phyloP scores from a whole-genome alignment of 2,113 vertebrate genomes.

The Gambusia affinis region DNA sequence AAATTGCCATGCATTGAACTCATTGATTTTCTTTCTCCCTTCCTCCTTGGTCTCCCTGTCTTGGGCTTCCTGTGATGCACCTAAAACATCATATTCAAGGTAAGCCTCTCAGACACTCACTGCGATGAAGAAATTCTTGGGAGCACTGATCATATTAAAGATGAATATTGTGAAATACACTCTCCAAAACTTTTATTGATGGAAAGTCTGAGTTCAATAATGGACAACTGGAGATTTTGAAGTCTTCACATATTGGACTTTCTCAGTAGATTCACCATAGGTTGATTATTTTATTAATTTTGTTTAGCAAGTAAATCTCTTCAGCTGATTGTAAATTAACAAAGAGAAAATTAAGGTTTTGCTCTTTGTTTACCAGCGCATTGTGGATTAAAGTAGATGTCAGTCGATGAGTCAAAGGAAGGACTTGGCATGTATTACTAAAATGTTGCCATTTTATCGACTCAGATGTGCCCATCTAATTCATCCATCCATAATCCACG shows the following conservation, averaged over 20 bases:
- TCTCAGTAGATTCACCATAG: neutral
- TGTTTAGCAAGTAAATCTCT: neutral
- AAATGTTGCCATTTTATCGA: constrained; percentile 20
- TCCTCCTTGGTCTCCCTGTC: neutral
- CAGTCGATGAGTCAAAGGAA: neutral
- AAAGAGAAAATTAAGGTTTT: neutral
- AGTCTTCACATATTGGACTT: neutral
- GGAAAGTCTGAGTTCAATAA: neutral
- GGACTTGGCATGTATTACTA: neutral
- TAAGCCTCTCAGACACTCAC: constrained; percentile 49
- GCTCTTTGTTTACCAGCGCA: constrained; percentile 20
- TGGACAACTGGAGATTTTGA: neutral
- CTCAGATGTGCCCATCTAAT: neutral
- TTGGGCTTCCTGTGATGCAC: constrained; percentile 22
- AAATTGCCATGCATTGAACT: constrained; percentile 36
- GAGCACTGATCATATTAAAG: neutral
- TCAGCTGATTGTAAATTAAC: constrained; percentile 29
- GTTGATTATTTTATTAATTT: too few relatives aligned
- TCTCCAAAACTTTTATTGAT: neutral
- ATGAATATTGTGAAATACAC: neutral
- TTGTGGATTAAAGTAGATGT: constrained; percentile 20
- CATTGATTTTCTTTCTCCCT: constrained; percentile 46
- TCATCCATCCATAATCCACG: constrained; percentile 8
- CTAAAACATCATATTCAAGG: constrained; percentile 52
- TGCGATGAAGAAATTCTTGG: neutral